Percentiles rank a stretch among this genome's conserved stretches.
These are phyloP conservation scores for Bibio marci DNA, from an alignment of 2,888 invertebrate species.

Conservation along the genomic window DNA sequence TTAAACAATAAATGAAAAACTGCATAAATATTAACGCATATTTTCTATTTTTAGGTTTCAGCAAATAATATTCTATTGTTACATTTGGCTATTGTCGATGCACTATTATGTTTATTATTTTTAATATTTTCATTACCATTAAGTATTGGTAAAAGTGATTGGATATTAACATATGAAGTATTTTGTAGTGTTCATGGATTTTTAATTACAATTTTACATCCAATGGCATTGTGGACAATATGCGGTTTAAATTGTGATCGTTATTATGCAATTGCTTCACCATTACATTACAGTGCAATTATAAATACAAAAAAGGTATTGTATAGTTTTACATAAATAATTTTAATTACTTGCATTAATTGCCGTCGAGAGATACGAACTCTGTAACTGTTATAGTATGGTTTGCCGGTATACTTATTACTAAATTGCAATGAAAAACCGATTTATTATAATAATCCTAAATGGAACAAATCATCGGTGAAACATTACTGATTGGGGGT, in stretches of 20 bases:
- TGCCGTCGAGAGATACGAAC: too few relatives aligned
- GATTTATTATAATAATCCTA: too few relatives aligned
- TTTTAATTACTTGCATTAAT: too few relatives aligned
- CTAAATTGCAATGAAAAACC: too few relatives aligned
- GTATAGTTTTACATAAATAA: constrained; percentile 2
- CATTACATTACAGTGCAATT: constrained; percentile 60
- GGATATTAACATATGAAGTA: constrained; percentile 32
- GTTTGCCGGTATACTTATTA: too few relatives aligned
- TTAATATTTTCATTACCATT: constrained; percentile 38
- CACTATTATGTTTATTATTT: constrained; percentile 44
- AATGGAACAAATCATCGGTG: too few relatives aligned
- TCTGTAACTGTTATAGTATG: too few relatives aligned
- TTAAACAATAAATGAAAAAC: too few relatives aligned
- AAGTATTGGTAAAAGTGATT: constrained; percentile 20
- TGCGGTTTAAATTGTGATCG: constrained; percentile 64
- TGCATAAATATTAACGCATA: too few relatives aligned
- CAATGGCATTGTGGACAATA: constrained; percentile 61
- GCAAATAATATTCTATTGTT: constrained; percentile 55
- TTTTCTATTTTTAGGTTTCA: constrained; percentile 34
- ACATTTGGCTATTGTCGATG: constrained; percentile 54
- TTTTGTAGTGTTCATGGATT: constrained; percentile 48
- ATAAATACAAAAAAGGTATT: constrained; percentile 55
- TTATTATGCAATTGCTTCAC: constrained; percentile 64
- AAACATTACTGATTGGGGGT: too few relatives aligned
- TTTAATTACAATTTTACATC: constrained; percentile 51